These are phyloP conservation scores for Xiphophorus hellerii DNA, from an alignment of 2,113 vertebrate species.

Conservation along the genomic window DNA sequence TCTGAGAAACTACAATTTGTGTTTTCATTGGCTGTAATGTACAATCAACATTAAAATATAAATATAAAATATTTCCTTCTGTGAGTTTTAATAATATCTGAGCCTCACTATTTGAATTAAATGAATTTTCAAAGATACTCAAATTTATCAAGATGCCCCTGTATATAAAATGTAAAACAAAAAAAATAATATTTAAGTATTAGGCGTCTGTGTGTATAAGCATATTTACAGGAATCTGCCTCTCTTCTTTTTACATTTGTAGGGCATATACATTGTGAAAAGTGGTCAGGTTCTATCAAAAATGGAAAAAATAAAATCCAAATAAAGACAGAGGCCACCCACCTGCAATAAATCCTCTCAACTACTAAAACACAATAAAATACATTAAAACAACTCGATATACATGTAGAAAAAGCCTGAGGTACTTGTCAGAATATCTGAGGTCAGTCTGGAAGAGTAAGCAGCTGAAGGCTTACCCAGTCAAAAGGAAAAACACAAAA, in stretches of 20 bases:
- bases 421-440: constrained; percentile 81
- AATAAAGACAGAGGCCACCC: constrained; percentile 59
- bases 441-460: constrained; percentile 78
- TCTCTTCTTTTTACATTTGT: constrained; percentile 63
- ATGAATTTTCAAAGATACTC: not conserved
- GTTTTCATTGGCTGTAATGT: not conserved
- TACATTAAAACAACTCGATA: constrained; percentile 74
- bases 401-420: constrained; percentile 82
- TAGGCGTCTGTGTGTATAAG: constrained; percentile 59
- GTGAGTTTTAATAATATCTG: not conserved
- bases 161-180: constrained; percentile 13
- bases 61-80: not conserved
- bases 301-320: constrained; percentile 10
- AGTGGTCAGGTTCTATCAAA: constrained; percentile 54
- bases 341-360: constrained; percentile 74
- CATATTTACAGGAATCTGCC: constrained; percentile 71
- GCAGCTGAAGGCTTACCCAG: constrained; percentile 69
- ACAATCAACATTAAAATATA: not conserved
- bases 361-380: constrained; percentile 78
- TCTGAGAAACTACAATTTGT: not conserved
- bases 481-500: constrained; percentile 32
- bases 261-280: constrained; percentile 63
- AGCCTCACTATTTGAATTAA: not conserved
- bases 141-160: constrained; percentile 8
- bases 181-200: constrained; percentile 49